These are phyloP conservation scores for Carapus acus DNA, from an alignment of 2,797 vertebrate species.

Conservation along the genomic window DNA sequence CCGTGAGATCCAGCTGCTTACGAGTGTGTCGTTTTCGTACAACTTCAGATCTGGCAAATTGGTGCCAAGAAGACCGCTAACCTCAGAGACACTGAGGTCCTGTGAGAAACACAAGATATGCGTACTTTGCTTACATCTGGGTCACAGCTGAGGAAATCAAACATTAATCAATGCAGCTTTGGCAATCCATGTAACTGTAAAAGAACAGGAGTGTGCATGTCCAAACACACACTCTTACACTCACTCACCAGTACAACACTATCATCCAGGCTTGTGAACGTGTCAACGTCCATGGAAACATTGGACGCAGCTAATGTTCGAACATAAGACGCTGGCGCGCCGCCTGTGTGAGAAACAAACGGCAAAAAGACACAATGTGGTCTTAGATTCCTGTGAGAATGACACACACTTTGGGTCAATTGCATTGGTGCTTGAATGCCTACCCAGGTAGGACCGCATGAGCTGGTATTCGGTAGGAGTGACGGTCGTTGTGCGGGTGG, in stretches of 20 bases:
- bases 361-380: constrained; percentile 9
- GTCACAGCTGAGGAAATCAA: not conserved
- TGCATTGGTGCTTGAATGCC: no score
- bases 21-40: constrained; percentile 54
- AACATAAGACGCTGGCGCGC: constrained; percentile 35
- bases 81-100: constrained; percentile 59
- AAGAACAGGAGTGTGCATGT: not conserved
- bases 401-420: no score
- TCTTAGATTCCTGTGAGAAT: no score
- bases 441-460: constrained; percentile 43
- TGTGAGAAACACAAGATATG: constrained; percentile 28
- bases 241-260: constrained; percentile 56
- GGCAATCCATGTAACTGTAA: not conserved
- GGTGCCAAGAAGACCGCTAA: constrained; percentile 58
- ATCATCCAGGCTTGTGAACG: constrained; percentile 50
- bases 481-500: not conserved
- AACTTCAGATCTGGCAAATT: constrained; percentile 52
- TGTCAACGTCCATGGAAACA: constrained; percentile 65
- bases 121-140: no score
- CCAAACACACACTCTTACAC: constrained; percentile 1
- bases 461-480: constrained; percentile 45
- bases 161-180: not conserved
- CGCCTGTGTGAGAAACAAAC: constrained; percentile 49
- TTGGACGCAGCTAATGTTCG: constrained; percentile 27
- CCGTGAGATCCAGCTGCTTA: constrained; percentile 47